Base-by-base conservation (phyloP, 2,113 vertebrate genomes). In the Callorhinus ursinus region DNA sequence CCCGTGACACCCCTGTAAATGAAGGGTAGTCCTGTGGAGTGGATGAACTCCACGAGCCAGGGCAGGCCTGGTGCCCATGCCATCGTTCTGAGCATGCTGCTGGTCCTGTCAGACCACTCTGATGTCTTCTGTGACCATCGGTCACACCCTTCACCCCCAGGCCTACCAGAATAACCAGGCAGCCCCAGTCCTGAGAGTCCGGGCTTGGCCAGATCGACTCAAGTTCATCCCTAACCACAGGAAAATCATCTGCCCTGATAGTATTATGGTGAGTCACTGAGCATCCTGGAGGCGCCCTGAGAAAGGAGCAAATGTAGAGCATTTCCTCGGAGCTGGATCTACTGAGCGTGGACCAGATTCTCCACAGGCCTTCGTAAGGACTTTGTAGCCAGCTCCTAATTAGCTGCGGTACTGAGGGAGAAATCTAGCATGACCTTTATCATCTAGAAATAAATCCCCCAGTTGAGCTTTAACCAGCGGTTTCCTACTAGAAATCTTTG, bases 361-460 rank as follows among this genome's bases (percentile, higher is more conserved):
- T 81, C 16, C 0, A 0, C 7, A 33, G 92, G 28, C 51, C 59
- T 2, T 76, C n/a, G 0, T 69, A 33, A 83, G 67, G 55, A 26
- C 13, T 81, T 77, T 36, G 19, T 49, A 16, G 51, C 53, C 72
- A 39, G 36, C 36, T 93, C 53, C 79, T 85, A 63, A 42, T 79
- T 69, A 42, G 53, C 86, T 53, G 0, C 1, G 13, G 39, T 26
- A 57, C 19, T 86, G 46, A 88, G 81, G 59, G n/a, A 97, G 63
- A 94, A 93, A 65, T 65, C 22, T 7, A 79, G 53, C 65, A n/a
- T 65, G 19, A 95, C 82, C 59, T 93, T 93, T 83, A 63, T 81
- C 65, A 39, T 67, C 90, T 84, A 74, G 79, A 79, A 92, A 26
- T 87, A 87, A 89, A 85, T 86, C 22, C 61, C 33, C 12, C 28